Percentiles rank a stretch among this genome's conserved stretches.
Evolutionary conservation across 2,888 invertebrate genomes (phyloP).

Genomic region (Anthophora plumipes): DNA sequence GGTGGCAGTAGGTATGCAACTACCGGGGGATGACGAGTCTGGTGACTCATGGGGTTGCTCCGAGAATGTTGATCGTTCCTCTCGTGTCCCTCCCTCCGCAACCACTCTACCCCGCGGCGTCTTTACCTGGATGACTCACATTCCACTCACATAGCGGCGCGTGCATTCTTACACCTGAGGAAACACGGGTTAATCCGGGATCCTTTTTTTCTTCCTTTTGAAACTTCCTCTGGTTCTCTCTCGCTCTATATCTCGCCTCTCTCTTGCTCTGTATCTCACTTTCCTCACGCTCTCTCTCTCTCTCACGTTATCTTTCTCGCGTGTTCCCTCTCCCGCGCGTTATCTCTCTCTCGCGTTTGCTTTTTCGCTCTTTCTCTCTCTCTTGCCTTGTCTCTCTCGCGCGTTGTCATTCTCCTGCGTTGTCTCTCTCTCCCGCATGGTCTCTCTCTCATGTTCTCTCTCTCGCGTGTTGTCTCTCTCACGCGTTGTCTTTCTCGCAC

Average conservation of each 20-base stretch:
- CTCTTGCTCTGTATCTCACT: too few species aligned
- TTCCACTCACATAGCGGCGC: constrained; percentile 53
- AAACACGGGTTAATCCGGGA: constrained; percentile 48
- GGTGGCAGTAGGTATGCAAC: constrained; percentile 77
- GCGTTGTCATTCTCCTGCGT: too few species aligned
- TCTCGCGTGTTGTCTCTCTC: too few species aligned
- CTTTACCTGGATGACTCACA: constrained; percentile 73
- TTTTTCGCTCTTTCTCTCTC: neutral
- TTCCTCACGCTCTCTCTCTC: constrained; percentile 3
- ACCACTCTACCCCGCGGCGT: constrained; percentile 19
- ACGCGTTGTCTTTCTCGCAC: too few species aligned
- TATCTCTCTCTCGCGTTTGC: too few species aligned
- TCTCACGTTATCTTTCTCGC: neutral
- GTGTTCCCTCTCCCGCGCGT: too few species aligned
- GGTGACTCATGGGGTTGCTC: constrained; percentile 81
- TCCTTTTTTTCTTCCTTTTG: constrained; percentile 30
- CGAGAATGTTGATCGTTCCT: constrained; percentile 76
- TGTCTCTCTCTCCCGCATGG: too few species aligned
- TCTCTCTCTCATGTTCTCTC: too few species aligned
- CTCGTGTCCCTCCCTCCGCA: constrained; percentile 43
- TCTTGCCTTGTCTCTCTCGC: too few species aligned
- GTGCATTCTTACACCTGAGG: constrained; percentile 58
- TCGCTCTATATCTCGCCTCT: too few species aligned
- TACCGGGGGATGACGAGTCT: constrained; percentile 72
- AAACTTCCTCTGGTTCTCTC: too few species aligned